A percentile compares a stretch with the other conserved stretches of the same genome.
phyloP scores from a whole-genome alignment of 35 echinoderm and acorn worm genomes.

The Anneissia japonica region DNA sequence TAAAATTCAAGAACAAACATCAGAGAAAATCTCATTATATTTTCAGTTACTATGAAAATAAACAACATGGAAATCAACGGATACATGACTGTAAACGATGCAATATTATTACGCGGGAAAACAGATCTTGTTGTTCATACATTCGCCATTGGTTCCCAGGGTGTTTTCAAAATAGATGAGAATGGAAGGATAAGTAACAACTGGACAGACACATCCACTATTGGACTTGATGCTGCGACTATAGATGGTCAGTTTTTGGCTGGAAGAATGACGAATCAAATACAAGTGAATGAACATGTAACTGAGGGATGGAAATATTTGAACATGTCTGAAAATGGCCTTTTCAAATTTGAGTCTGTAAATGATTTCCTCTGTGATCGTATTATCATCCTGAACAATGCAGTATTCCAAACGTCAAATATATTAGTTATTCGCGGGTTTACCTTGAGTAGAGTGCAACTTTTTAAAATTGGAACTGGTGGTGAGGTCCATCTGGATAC shows the following conservation, averaged over 20 bases:
- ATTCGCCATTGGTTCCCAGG: neutral
- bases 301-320: slow-evolving; percentile 25
- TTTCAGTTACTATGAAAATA: neutral
- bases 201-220: neutral
- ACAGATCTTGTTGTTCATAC: neutral
- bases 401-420: slow-evolving; percentile 32
- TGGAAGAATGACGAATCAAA: slow-evolving; percentile 3
- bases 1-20: no score
- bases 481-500: slow-evolving; percentile 25
- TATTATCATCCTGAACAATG: neutral
- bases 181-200: neutral
- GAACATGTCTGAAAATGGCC: slow-evolving; percentile 26
- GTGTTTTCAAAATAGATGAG: neutral
- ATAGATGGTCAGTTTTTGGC: slow-evolving; percentile 30
- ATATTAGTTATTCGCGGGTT: slow-evolving; percentile 33
- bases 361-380: slow-evolving; percentile 43
- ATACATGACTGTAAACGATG: neutral
- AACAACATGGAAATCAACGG: neutral
- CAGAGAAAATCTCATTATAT: no score
- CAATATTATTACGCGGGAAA: neutral
- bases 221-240: neutral
- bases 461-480: slow-evolving; percentile 27
- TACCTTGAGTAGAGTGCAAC: neutral
- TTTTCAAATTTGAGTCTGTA: slow-evolving; percentile 41
- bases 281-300: slow-evolving; percentile 13